Evolutionary conservation across 2,113 vertebrate genomes (phyloP), one percentile per base, ranked within the genome.

Genomic region (Columba janthina): DNA sequence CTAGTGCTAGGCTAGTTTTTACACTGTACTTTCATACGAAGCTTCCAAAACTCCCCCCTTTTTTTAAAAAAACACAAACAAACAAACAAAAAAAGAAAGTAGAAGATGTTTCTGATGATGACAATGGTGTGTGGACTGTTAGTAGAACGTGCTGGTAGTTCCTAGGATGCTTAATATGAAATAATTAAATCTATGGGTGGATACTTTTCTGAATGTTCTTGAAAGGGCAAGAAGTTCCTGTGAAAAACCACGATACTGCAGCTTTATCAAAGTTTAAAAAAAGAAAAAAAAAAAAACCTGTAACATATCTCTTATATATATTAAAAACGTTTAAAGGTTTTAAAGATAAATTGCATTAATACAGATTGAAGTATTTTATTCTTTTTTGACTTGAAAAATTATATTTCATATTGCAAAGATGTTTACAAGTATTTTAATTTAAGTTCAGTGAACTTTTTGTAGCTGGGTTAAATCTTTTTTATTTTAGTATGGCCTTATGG

Each of bases 361-460:
- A 99, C 99, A 99, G 99, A 99, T 99, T 98, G 98, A 99, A 99
- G 99, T 99, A 99, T 99, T 99, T 99, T 99, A 99, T 99, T 99
- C 98, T 99, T 99, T 99, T 99, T 99, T 99, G 98, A 99, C 99
- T 99, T 99, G 99, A 99, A 99, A 99, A 98, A 99, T 99, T 99
- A 99, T 99, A 99, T 99, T 99, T 99, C 99, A 98, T 99, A 99
- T 99, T 98, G 98, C 99, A 99, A 99, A 99, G 99, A 99, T 99
- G 99, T 99, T 99, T 99, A 99, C 99, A 99, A 98, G 99, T 99
- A 99, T 99, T 99, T 99, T 99, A 98, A 99, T 99, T 99, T 99
- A 99, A 99, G 99, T 99, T 99, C 99, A 99, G 98, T 99, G 99
- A 99, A 99, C 99, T 99, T 99, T 99, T 99, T 99, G 99, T 99